phyloP scores from a whole-genome alignment of 2,888 invertebrate genomes.

The Cerastis leucographa region DNA sequence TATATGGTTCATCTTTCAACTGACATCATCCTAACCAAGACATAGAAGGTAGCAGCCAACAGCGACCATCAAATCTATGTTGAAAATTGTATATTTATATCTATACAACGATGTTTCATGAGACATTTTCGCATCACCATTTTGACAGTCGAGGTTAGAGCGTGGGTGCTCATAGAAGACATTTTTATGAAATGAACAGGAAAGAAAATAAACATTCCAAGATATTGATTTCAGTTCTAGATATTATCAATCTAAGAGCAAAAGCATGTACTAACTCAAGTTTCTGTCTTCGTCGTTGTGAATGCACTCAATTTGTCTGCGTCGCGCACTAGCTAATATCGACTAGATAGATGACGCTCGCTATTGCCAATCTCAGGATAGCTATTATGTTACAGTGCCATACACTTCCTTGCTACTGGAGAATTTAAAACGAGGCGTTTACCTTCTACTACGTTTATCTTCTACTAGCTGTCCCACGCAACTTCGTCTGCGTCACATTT shows the following conservation, averaged over 20 bases:
- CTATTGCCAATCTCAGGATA: conserved; percentile 44
- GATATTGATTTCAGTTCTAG: conserved; percentile 7
- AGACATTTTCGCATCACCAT: neutral
- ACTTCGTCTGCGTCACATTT: too few relatives aligned
- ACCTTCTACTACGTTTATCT: neutral
- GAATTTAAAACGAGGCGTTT: neutral
- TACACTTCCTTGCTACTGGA: neutral
- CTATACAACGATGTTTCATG: neutral
- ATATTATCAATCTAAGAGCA: conserved; percentile 29
- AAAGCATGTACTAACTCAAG: conserved; percentile 36
- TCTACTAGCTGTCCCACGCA: too few relatives aligned
- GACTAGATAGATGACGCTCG: conserved; percentile 40
- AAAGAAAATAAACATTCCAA: neutral
- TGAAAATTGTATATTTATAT: too few relatives aligned
- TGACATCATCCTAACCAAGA: neutral
- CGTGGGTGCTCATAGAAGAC: neutral
- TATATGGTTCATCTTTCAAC: neutral
- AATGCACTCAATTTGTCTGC: conserved; percentile 59
- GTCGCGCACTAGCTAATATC: conserved; percentile 39
- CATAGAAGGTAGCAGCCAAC: too few relatives aligned
- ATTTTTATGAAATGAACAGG: neutral
- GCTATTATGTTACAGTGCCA: conserved; percentile 4
- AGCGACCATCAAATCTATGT: too few relatives aligned
- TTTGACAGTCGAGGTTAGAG: neutral
- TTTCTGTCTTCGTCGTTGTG: conserved; percentile 29